Evolutionary conservation across 1,140 invertebrate species (phyloP), one percentile per base, ranked within the genome.

Genomic region (Mya arenaria): DNA sequence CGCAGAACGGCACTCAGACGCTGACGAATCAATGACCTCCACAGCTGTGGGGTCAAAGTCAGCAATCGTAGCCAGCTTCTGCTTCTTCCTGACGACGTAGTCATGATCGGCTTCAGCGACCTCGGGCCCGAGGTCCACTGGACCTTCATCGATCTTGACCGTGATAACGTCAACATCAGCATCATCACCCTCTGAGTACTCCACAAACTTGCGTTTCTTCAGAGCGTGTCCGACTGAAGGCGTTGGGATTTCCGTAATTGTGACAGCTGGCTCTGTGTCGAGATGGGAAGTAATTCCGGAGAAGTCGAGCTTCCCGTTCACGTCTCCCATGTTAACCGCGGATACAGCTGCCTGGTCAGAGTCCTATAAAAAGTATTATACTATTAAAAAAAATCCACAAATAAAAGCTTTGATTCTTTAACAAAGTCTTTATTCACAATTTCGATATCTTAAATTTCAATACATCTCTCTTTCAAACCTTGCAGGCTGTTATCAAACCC

Each of bases 21-120:
- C 23, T 13, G 68, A 30, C 25, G 65, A 41, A 13, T 8, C n/a
- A 10, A 23, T 55, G 3, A 41, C 58, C 19, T 62, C 65, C 44
- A 36, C 44, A 34, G 36, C 17, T 48, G 56, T 44, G 37, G 48
- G 8, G 1, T 17, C 25, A 52, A 1, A 17, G 2, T n/a, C 48
- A 10, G 25, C 48, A 10, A 75, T 41, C 19, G 48, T 25, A 32
- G 65, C 41, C 52, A 79, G 36, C 25, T 39, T 79, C 13, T 32
- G 62, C 52, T 79, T 79, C 55, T 79, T 79, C 48, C 48, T 17
- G n/a, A 65, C 17, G 25, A 79, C 75, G 13, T 79, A 79, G 52
- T 79, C 75, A 48, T 79, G 75, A 32, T 79, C 75, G 41, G 55
- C 32, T 28, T 63, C 25, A 2, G 36, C 1, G 13, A n/a, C 17